Evolutionary conservation across 2,113 vertebrate species (phyloP).

Genomic region (Eretmochelys imbricata): DNA sequence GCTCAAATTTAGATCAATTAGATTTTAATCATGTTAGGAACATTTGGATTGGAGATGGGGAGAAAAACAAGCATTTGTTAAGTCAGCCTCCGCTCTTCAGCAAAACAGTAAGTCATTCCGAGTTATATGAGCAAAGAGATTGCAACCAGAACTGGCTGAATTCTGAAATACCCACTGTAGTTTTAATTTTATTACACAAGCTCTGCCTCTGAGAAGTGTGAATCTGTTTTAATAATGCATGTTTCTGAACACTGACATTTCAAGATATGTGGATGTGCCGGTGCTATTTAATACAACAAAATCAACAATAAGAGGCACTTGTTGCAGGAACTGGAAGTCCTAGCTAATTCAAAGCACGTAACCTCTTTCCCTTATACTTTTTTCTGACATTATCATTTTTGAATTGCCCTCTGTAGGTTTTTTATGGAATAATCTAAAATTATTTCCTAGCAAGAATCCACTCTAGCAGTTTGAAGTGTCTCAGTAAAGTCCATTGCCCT

Average conservation of each 20-base stretch:
- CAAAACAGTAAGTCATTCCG: background rate
- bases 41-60: constrained; percentile 18
- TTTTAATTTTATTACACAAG: background rate
- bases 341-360: background rate
- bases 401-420: background rate
- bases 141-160: background rate
- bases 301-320: background rate
- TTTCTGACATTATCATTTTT: background rate
- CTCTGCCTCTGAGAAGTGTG: background rate
- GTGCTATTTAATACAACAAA: background rate
- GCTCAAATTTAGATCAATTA: constrained; percentile 36
- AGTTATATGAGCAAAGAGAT: background rate
- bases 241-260: background rate
- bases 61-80: background rate
- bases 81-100: background rate
- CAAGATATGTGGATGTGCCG: background rate
- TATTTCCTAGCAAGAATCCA: background rate
- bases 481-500: background rate
- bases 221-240: background rate
- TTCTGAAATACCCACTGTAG: background rate
- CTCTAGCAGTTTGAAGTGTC: background rate
- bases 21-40: constrained; percentile 15
- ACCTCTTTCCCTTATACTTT: background rate
- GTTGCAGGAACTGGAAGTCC: background rate
- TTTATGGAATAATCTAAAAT: background rate